Base-by-base conservation (phyloP, 2,888 invertebrate species). In the Seira sanloemensis region DNA sequence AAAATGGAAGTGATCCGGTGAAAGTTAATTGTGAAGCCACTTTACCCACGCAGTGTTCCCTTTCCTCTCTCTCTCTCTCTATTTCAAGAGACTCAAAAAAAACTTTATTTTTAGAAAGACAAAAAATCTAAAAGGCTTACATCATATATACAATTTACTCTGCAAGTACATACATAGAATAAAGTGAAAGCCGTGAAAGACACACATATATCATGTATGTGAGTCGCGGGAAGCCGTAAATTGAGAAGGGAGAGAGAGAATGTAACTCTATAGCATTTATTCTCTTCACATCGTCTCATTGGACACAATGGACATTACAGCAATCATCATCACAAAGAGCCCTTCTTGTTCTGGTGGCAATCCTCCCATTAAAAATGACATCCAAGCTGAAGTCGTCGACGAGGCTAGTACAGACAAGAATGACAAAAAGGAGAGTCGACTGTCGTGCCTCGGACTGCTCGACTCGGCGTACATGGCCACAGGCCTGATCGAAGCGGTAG, bases 1-100 rank as follows among this genome's bases (percentile, higher is more conserved):
- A 76, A 76, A 82, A 82, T 82, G 81, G 81, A 82, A 82, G 81
- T 82, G 81, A 82, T 82, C 81, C 81, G 81, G 81, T 82, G 81
- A 82, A 82, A 82, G 81, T 82, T 82, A 82, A 82, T 82, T 82
- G 80, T 81, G 81, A 76, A 82, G 72, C 81, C 81, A 76, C 81
- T 82, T 75, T 81, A 81, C 67, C 67, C 65, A 24, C 66, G 76
- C 76, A 37, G 67, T 78, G 68, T 68, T 18, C 72, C 68, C 58
- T 78, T 62, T 46, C 25, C 54, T 21, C 58, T 46, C 74, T 62
- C 50, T 18, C n/a, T n/a, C n/a, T n/a, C n/a, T n/a, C n/a, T n/a
- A n/a, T n/a, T n/a, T 69, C 80, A 62, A 74, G 72, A 74, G 54
- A 50, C 5, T 7, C 5, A 37, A 37, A 37, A 50, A 16, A 50